Conservation (phyloP, 23 tunicate genomes). For the Phallusia fumigata region DNA sequence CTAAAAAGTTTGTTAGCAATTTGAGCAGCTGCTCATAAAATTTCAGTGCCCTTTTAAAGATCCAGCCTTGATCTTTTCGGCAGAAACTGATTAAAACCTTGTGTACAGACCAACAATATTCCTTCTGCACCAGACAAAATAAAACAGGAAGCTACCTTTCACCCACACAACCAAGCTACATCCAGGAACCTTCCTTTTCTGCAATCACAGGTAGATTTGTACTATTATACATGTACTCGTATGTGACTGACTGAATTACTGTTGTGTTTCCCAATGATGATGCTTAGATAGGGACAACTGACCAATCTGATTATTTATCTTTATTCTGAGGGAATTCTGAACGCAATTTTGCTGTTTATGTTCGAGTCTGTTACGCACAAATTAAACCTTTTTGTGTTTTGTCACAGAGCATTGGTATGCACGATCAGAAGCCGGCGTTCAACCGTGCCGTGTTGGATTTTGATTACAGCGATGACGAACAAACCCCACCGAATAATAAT, state of each 20-base stretch:
- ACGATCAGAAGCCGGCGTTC: conserved; percentile 46
- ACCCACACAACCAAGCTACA: neutral
- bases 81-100: too few relatives aligned
- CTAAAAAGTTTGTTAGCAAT: too few relatives aligned
- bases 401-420: neutral
- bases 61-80: too few relatives aligned
- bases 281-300: conserved; percentile 38
- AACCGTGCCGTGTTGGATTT: conserved; percentile 80
- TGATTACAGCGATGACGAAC: conserved; percentile 91
- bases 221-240: too few relatives aligned
- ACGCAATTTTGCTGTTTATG: neutral
- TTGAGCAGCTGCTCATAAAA: too few relatives aligned
- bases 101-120: neutral
- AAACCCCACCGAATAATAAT: conserved; percentile 35
- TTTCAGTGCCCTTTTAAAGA: too few relatives aligned
- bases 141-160: neutral
- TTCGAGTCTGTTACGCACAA: neutral
- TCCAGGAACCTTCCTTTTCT: neutral
- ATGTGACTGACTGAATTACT: too few relatives aligned
- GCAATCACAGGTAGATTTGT: neutral
- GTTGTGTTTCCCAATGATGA: conserved; percentile 20
- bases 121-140: neutral
- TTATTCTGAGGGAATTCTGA: neutral
- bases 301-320: neutral
- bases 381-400: too few relatives aligned